Evolutionary conservation across 2,113 vertebrate species (phyloP), one percentile per base, ranked within the genome.

Genomic region (Reinhardtius hippoglossoides): DNA sequence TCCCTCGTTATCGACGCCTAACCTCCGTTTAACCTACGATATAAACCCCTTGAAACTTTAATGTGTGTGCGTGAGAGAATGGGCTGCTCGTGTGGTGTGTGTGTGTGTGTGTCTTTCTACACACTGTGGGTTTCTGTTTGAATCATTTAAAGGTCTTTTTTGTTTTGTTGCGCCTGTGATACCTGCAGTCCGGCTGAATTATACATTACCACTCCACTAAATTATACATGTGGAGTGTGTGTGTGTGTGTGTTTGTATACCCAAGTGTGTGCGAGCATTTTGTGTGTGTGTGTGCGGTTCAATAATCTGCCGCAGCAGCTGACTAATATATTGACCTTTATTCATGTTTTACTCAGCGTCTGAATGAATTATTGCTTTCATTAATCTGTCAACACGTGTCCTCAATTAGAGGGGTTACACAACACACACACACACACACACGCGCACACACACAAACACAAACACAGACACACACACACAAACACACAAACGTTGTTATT

Each of bases 121-220:
- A 37, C 8, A 9, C 35, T 59, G 31, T 31, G 31, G 7, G 52
- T 42, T 31, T 62, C 14, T 69, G 15, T 57, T 57, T 86, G 20
- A 86, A 89, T 86, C 16, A 77, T 87, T 86, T 52, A 86, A 77
- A 27, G 21, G 40, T 69, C 63, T 75, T 82, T 81, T 72, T 73
- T 63, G 59, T 21, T 65, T 65, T 12, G 46, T 68, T 10, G 37
- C 35, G 68, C 40, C 67, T 78, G 66, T 78, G 77, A 85, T 88
- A 89, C 81, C 83, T 87, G 48, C 80, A 76, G 70, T 65, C 61
- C 23, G 55, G 37, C 56, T 91, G 5, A 90, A 88, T 89, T 76
- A 89, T 82, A 77, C 80, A 84, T 81, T 37, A 77, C 78, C 80
- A 63, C 58, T 60, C 2, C 20, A 42, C 67, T 88, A 61, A 83